Evolutionary conservation across 92 coral and sea anemone species (phyloP).

Genomic region (Galaxea fascicularis): DNA sequence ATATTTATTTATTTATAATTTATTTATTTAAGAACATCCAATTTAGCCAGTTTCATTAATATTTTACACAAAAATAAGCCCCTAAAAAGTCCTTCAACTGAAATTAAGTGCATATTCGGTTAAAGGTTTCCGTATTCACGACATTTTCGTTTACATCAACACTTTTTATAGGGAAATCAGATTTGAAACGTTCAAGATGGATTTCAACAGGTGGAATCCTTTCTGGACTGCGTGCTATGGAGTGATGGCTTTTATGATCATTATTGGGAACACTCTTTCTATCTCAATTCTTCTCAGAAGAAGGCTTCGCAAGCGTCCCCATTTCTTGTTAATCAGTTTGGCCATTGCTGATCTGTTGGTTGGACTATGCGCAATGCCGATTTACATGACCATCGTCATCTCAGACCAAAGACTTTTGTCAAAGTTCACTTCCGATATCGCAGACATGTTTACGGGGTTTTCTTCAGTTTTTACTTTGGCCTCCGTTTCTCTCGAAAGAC

Average conservation of each 20-base stretch:
- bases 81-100: too few relatives aligned
- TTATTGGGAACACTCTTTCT: slow-evolving; percentile 60
- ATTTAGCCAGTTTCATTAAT: too few relatives aligned
- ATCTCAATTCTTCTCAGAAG: slow-evolving; percentile 53
- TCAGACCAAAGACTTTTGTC: slow-evolving; percentile 16
- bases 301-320: slow-evolving; percentile 71
- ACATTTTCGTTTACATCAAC: too few relatives aligned
- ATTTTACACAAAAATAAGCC: too few relatives aligned
- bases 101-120: too few relatives aligned
- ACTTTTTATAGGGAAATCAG: background rate
- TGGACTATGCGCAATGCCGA: slow-evolving; percentile 65
- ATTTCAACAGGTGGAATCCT: slow-evolving; percentile 25
- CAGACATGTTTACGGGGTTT: slow-evolving; percentile 74
- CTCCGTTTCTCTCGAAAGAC: slow-evolving; percentile 67
- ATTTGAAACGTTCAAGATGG: background rate
- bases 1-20: too few relatives aligned
- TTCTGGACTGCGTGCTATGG: slow-evolving; percentile 69
- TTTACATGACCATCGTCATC: slow-evolving; percentile 33
- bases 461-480: slow-evolving; percentile 68
- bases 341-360: slow-evolving; percentile 74
- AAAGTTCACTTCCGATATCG: slow-evolving; percentile 24
- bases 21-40: too few relatives aligned
- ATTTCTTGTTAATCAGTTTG: slow-evolving; percentile 68
- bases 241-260: slow-evolving; percentile 55
- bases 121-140: too few relatives aligned